Evolutionary conservation across 2,888 invertebrate species (phyloP).

Genomic region (Fissipunctia ypsillon): DNA sequence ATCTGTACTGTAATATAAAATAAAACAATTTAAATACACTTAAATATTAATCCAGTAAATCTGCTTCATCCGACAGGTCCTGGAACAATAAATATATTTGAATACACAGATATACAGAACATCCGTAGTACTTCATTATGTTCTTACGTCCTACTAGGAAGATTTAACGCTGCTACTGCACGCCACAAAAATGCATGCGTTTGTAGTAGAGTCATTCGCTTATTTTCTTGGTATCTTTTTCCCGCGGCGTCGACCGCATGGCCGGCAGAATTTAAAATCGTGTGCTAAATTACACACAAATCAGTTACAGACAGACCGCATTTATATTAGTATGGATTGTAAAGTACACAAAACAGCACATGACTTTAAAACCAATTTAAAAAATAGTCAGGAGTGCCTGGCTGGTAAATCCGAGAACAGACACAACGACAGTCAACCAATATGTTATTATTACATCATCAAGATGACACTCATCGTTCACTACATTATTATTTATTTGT

Average conservation of each 20-base stretch:
- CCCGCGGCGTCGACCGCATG: too few relatives aligned
- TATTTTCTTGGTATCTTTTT: too few relatives aligned
- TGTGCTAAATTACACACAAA: neutral
- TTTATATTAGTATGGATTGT: neutral
- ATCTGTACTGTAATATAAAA: conserved; percentile 69
- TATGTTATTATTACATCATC: neutral
- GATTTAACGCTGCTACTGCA: too few relatives aligned
- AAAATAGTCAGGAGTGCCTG: neutral
- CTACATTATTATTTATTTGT: neutral
- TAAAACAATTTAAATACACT: conserved; percentile 78
- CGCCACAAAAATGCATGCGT: too few relatives aligned
- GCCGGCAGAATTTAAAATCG: too few relatives aligned
- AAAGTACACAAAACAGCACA: neutral
- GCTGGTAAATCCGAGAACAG: neutral
- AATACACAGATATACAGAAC: neutral
- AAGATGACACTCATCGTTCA: neutral
- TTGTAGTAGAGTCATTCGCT: neutral
- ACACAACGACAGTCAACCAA: neutral
- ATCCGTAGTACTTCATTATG: neutral
- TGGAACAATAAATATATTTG: conserved; percentile 68
- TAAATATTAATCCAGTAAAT: conserved; percentile 78
- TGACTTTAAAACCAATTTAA: too few relatives aligned
- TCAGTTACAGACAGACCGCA: neutral
- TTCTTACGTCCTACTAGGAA: neutral
- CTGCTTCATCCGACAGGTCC: conserved; percentile 87